Conservation (phyloP, 53 echinoderm and acorn worm genomes). For the Luidia sarsii region DNA sequence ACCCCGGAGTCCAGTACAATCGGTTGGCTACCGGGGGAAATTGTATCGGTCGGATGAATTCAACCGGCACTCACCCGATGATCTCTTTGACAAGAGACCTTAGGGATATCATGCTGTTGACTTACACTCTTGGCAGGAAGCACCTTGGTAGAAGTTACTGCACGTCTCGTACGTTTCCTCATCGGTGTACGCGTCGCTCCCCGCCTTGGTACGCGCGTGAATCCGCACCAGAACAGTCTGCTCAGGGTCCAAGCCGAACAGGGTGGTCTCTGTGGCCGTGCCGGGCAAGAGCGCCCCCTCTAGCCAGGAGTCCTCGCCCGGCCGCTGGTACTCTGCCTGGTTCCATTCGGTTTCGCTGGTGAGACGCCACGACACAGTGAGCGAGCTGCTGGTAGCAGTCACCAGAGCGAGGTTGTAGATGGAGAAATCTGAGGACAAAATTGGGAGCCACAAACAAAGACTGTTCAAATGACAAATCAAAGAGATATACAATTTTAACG, state of each 20-base stretch:
- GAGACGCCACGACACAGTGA: slow-evolving; percentile 15
- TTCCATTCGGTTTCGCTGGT: slow-evolving; percentile 17
- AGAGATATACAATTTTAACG: too few species aligned
- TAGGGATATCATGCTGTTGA: too few species aligned
- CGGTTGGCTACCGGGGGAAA: too few species aligned
- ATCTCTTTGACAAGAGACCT: too few species aligned
- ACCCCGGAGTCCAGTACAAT: too few species aligned
- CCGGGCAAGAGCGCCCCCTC: neutral
- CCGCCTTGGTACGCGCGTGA: neutral
- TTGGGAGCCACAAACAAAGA: too few species aligned
- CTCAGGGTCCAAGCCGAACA: slow-evolving; percentile 13
- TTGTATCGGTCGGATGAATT: too few species aligned
- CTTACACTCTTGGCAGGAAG: slow-evolving; percentile 22
- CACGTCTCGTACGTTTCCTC: slow-evolving; percentile 21
- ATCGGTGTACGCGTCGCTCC: slow-evolving; percentile 25
- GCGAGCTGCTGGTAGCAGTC: neutral
- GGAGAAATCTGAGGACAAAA: slow-evolving; percentile 4
- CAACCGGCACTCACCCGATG: too few species aligned
- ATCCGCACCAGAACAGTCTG: slow-evolving; percentile 11
- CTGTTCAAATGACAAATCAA: too few species aligned
- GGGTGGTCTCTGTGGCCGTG: neutral
- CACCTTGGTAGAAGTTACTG: slow-evolving; percentile 23
- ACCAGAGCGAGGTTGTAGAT: neutral
- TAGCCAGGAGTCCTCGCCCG: slow-evolving; percentile 2
- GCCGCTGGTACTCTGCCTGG: neutral